Conservation (phyloP, 2,888 invertebrate genomes). For the Drosophila mayaguana region DNA sequence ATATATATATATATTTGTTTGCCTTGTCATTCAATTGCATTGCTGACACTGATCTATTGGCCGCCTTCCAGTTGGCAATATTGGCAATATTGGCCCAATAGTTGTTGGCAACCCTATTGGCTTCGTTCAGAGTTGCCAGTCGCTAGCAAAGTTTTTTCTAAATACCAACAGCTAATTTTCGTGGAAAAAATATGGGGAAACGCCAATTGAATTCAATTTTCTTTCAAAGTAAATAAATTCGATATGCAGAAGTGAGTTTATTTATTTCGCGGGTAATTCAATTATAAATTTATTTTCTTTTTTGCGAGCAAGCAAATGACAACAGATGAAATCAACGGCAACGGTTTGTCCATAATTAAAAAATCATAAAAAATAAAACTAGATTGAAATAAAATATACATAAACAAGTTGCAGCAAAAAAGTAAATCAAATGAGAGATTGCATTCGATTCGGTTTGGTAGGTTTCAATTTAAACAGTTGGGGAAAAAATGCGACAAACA, state of each 20-base stretch:
- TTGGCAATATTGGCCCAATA: conserved; percentile 13
- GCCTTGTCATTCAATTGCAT: conserved; percentile 42
- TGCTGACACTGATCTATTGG: conserved; percentile 48
- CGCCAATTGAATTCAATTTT: conserved; percentile 42
- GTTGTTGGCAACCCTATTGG: conserved; percentile 46
- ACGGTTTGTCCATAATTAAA: conserved; percentile 52
- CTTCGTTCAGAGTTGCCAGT: conserved; percentile 18
- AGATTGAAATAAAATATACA: no score
- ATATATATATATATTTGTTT: background rate
- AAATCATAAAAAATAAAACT: conserved; percentile 26
- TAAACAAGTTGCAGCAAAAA: conserved; percentile 10
- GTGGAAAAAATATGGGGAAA: conserved; percentile 9
- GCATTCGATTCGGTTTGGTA: conserved; percentile 8
- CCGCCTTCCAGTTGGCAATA: conserved; percentile 60
- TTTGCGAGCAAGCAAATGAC: conserved; percentile 13
- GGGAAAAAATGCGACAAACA: conserved; percentile 48
- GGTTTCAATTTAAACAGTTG: conserved; percentile 5
- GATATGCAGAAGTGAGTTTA: conserved; percentile 30
- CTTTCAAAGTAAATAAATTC: conserved; percentile 46
- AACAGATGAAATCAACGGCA: conserved; percentile 23
- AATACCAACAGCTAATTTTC: conserved; percentile 37
- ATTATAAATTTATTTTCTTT: conserved; percentile 57
- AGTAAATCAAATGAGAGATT: background rate
- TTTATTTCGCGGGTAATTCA: conserved; percentile 64
- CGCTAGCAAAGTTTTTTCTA: conserved; percentile 10